Base-by-base conservation (phyloP, 2,113 vertebrate genomes). In the Meles meles region DNA sequence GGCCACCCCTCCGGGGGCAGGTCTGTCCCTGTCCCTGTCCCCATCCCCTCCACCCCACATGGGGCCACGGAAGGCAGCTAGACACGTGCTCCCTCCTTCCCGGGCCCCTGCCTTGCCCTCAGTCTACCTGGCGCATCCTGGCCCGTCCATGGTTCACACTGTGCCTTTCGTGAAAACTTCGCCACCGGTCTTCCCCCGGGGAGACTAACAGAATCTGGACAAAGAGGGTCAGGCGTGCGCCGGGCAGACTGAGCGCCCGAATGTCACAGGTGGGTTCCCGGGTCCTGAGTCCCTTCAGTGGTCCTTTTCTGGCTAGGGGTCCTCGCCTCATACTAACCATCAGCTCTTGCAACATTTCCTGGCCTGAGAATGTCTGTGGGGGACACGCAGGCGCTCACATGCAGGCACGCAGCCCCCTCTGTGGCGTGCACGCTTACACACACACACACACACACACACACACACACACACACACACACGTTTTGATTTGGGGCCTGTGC, bases 81-180 rank as follows among this genome's bases (percentile, higher is more conserved):
- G 10, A 96, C 90, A 74, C 42, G 76, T 59, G 6, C 44, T 42
- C 89, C 29, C 95, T 65, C 65, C 18, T 67, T 94, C 25, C 15
- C 34, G 63, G 42, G 93, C 67, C 42, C 76, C 20, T 9, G 8
- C 65, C 20, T 10, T 1, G 44, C 94, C 80, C 93, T 96, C 88
- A 55, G 97, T 91, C 98, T 96, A 61, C 74, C 95, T 44, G 82
- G 47, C 37, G 88, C 81, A 20, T 63, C 69, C 96, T 57, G 95
- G 4, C 95, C 97, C 34, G 0, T 44, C 97, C 87, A 85, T 49
- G 25, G 88, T 88, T 98, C 98, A 98, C 98, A 57, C 20, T 2
- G 98, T 98, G 99, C 98, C 99, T 98, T 98, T 34, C 20, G 90
- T 88, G 98, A 98, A 44, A 6, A 74, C 7, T 57, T 85, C 44